Conservation (phyloP, 2,113 vertebrate species). For the Eretmochelys imbricata region DNA sequence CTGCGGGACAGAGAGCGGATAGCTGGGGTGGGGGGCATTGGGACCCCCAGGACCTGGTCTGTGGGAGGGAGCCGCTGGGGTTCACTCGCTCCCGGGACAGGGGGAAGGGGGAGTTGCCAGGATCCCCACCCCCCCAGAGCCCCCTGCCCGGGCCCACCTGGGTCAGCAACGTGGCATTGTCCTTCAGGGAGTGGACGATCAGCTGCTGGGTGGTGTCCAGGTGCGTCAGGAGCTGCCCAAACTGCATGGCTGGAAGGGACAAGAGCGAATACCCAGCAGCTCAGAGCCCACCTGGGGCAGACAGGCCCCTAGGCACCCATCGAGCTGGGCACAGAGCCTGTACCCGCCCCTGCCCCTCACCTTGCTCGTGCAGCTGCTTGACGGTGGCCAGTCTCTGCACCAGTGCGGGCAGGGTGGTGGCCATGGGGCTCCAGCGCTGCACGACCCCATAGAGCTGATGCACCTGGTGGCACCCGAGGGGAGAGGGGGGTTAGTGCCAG, state of each 20-base stretch:
- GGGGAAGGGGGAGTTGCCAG: background rate
- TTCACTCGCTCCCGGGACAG: background rate
- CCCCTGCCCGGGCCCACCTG: conserved; percentile 76
- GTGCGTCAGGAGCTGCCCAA: conserved; percentile 91
- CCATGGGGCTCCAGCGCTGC: conserved; percentile 91
- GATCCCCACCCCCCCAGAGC: background rate
- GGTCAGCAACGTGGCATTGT: conserved; percentile 85
- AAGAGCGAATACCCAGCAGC: background rate
- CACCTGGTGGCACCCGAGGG: conserved; percentile 75
- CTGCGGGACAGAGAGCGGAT: conserved; percentile 57
- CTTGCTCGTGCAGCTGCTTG: conserved; percentile 93
- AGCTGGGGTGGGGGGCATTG: background rate
- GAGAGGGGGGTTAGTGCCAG: fast-evolving
- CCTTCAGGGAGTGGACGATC: conserved; percentile 91
- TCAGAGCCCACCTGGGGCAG: background rate
- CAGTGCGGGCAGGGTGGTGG: conserved; percentile 88
- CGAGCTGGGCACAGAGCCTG: background rate
- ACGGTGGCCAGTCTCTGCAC: conserved; percentile 90
- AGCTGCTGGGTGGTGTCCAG: conserved; percentile 94
- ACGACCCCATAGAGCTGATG: conserved; percentile 89
- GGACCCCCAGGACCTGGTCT: background rate
- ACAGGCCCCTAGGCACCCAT: too few species aligned
- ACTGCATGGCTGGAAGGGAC: conserved; percentile 88
- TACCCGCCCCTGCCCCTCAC: conserved; percentile 64
- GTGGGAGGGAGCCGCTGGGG: background rate